phyloP scores from a whole-genome alignment of 92 coral and sea anemone species.

The Epizoanthus illoricatus region DNA sequence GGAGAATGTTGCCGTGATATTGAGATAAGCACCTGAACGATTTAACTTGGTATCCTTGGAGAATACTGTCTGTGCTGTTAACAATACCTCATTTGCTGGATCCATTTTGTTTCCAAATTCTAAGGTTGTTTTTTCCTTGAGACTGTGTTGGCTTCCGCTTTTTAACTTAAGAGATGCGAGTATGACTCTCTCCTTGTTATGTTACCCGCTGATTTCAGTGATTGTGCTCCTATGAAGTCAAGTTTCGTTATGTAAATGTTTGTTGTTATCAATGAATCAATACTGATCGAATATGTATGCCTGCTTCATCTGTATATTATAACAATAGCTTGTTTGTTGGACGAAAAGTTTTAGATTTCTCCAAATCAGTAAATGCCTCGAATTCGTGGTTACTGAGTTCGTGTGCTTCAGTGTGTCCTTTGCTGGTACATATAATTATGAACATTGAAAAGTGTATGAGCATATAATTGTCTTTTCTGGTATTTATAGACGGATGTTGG shows the following conservation, averaged over 20 bases:
- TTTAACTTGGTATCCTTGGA: background rate
- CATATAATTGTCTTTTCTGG: background rate
- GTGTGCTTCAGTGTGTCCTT: background rate
- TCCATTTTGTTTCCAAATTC: conserved; percentile 13
- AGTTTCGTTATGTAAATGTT: no score
- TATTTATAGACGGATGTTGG: background rate
- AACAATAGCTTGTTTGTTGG: no score
- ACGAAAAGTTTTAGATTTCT: no score
- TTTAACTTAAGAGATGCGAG: background rate
- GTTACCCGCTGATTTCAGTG: background rate
- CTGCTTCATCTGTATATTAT: no score
- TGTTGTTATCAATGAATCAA: no score
- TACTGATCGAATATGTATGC: no score
- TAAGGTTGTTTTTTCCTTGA: background rate
- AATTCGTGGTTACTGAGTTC: background rate
- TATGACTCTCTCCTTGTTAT: background rate
- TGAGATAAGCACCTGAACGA: background rate
- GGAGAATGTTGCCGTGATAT: background rate
- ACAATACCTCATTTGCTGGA: background rate
- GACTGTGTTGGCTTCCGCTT: background rate
- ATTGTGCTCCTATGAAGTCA: no score
- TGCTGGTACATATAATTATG: background rate
- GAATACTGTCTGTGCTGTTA: background rate
- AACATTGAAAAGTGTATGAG: background rate
- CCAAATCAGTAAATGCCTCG: background rate